Evolutionary conservation across 2,113 vertebrate genomes (phyloP).

Genomic region (Melanostigma gelatinosum): DNA sequence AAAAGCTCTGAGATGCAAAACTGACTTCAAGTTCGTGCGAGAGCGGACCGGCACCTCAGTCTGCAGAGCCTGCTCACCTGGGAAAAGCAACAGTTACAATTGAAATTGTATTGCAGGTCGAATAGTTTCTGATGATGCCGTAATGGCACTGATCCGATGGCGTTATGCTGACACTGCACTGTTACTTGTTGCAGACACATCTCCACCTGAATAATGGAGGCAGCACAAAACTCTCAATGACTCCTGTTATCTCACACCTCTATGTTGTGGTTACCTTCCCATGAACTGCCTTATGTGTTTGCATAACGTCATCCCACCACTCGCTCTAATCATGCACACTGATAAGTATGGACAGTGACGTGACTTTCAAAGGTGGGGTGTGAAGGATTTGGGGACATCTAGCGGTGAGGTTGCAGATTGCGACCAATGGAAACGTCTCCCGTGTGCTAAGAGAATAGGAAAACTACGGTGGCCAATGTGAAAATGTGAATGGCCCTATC

Average conservation of each 20-base stretch:
- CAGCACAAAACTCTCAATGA: not conserved
- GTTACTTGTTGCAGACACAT: not conserved
- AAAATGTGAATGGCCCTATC: no score
- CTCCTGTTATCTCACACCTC: slow-evolving; percentile 21
- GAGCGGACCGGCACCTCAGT: not conserved
- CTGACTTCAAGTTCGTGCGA: not conserved
- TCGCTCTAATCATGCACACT: slow-evolving; percentile 7
- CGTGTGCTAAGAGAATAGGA: no score
- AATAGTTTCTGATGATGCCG: not conserved
- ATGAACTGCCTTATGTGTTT: slow-evolving; percentile 37
- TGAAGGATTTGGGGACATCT: not conserved
- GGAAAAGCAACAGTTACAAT: not conserved
- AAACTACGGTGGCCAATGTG: no score
- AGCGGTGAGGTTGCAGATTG: no score
- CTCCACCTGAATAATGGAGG: slow-evolving; percentile 2
- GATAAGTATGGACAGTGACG: not conserved
- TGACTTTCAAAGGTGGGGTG: not conserved
- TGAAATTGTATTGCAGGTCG: not conserved
- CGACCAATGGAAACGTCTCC: no score
- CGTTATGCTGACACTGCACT: not conserved
- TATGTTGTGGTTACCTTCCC: slow-evolving; percentile 14
- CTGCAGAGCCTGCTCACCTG: not conserved
- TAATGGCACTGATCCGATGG: not conserved
- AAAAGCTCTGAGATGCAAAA: not conserved
- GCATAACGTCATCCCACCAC: not conserved